Percentiles rank a stretch among this genome's conserved stretches.
Conservation (phyloP, 2,797 vertebrate genomes). For the Morus bassanus region DNA sequence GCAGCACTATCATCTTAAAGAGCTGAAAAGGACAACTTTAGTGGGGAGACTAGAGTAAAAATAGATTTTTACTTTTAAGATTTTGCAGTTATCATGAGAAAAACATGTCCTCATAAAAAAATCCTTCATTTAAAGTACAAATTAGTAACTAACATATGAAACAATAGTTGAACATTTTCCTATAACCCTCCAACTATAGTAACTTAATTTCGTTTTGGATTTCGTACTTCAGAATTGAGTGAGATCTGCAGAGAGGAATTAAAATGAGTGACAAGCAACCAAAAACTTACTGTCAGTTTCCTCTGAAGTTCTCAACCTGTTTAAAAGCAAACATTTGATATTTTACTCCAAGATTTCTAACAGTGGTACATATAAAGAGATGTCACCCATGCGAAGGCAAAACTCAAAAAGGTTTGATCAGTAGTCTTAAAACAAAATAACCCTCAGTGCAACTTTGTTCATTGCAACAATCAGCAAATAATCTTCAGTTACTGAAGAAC, state of each 20-base stretch:
- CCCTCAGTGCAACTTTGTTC: not conserved
- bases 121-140: not conserved
- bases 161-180: not conserved
- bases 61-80: not conserved
- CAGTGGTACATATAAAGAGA: not conserved
- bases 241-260: not conserved
- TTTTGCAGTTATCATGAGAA: not conserved
- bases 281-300: slow-evolving; percentile 74
- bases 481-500: not conserved
- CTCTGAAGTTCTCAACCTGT: slow-evolving; percentile 71
- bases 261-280: not conserved
- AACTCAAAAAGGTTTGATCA: not conserved
- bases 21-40: not conserved
- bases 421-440: not conserved
- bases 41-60: not conserved
- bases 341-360: slow-evolving; percentile 24
- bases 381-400: not conserved
- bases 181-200: not conserved
- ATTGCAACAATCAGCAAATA: not conserved
- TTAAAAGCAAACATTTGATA: slow-evolving; percentile 49
- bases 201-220: not conserved
- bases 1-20: not conserved
- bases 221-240: not conserved
- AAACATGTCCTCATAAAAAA: not conserved
- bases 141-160: not conserved